These are phyloP conservation scores for Halictus ligatus DNA, from an alignment of 2,888 invertebrate genomes.

Conservation along the genomic window DNA sequence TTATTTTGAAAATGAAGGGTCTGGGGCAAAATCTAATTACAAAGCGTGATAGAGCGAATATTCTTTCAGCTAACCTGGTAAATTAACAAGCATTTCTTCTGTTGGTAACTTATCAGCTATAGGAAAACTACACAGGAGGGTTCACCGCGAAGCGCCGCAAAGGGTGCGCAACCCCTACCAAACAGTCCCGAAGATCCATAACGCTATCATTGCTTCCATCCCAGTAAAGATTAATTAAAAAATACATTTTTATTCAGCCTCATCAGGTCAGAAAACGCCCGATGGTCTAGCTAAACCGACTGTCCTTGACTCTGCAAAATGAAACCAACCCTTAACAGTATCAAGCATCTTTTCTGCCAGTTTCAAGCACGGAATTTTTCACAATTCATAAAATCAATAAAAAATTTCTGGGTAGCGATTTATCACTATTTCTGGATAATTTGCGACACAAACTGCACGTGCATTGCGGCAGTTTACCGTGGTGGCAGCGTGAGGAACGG, in stretches of 20 bases:
- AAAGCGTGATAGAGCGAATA: not conserved
- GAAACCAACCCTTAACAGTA: not conserved
- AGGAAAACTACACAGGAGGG: not conserved
- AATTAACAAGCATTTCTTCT: not conserved
- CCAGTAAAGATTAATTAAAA: not conserved
- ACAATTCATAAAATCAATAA: not conserved
- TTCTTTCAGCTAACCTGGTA: not conserved
- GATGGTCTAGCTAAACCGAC: not conserved
- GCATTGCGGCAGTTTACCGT: slow-evolving; percentile 2
- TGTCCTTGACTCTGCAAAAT: not conserved
- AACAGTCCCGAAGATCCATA: not conserved
- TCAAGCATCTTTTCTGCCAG: not conserved
- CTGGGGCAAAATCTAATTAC: not conserved
- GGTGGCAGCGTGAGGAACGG: not conserved
- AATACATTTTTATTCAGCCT: not conserved
- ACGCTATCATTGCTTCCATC: not conserved
- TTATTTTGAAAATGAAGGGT: not conserved
- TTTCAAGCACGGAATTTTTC: not conserved
- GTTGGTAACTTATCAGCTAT: slow-evolving; percentile 26
- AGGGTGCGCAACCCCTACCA: not conserved
- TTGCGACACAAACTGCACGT: not conserved
- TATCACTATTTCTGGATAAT: not conserved
- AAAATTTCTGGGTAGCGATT: not conserved
- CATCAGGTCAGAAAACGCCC: not conserved
- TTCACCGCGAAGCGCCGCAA: not conserved